Percentiles rank a stretch among this genome's conserved stretches.
Conservation (phyloP, 2,797 vertebrate species). For the Myoxocephalus aenaeus region DNA sequence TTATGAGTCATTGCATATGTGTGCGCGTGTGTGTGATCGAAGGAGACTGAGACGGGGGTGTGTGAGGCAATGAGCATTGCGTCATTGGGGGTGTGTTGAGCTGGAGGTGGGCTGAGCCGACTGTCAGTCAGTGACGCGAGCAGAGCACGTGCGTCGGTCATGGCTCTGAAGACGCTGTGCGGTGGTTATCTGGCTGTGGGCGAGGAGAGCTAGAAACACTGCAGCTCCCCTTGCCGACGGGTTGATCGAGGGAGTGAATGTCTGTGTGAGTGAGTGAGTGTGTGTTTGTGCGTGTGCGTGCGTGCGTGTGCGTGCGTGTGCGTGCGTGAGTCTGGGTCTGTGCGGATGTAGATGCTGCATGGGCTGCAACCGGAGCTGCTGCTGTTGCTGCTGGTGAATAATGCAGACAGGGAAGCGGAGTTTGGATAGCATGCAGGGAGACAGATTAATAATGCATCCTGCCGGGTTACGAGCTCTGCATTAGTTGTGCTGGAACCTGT, state of each 20-base stretch:
- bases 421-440: conserved; percentile 71
- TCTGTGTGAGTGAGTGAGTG: conserved; percentile 38
- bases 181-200: conserved; percentile 79
- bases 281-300: no score
- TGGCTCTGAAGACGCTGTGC: conserved; percentile 79
- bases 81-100: conserved; percentile 85
- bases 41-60: conserved; percentile 47
- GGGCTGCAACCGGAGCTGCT: conserved; percentile 75
- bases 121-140: conserved; percentile 88
- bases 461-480: conserved; percentile 75
- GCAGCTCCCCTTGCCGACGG: conserved; percentile 69
- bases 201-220: conserved; percentile 77
- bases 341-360: conserved; percentile 60
- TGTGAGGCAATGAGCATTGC: conserved; percentile 77
- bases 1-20: conserved; percentile 47
- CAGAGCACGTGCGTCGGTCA: conserved; percentile 87
- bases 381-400: conserved; percentile 76
- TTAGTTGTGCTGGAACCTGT: conserved; percentile 83
- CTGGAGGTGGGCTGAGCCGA: conserved; percentile 76
- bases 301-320: conserved; percentile 34
- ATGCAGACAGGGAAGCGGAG: conserved; percentile 81
- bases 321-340: conserved; percentile 25
- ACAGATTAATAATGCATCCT: conserved; percentile 87
- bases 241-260: conserved; percentile 57
- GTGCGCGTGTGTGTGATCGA: conserved; percentile 44